phyloP scores from a whole-genome alignment of 2,888 invertebrate species.

The Ypsolopha sequella region DNA sequence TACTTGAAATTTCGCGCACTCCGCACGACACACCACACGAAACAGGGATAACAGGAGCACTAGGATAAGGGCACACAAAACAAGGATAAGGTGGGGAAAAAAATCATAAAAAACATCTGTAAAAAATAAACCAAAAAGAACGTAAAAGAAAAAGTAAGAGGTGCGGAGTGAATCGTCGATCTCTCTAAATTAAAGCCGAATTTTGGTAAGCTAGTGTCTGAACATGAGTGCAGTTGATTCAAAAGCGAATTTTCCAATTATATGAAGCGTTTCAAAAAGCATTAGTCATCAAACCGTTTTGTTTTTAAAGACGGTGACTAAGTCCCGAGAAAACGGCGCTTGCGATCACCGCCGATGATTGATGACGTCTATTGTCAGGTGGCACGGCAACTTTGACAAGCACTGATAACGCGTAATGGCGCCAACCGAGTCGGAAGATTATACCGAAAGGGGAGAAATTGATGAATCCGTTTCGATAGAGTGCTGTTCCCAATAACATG shows the following conservation, averaged over 20 bases:
- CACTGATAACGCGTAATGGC: conserved; percentile 41
- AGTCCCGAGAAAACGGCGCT: conserved; percentile 37
- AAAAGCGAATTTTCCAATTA: neutral
- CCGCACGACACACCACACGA: conserved; percentile 5
- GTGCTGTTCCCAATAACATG: conserved; percentile 4
- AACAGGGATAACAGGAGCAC: neutral
- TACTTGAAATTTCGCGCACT: neutral
- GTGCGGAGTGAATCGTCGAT: conserved; percentile 18
- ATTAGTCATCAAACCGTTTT: conserved; percentile 14
- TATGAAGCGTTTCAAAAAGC: conserved; percentile 1
- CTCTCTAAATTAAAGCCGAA: neutral
- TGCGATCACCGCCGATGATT: conserved; percentile 44
- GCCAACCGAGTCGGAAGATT: conserved; percentile 49
- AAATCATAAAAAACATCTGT: conserved; percentile 1
- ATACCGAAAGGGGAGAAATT: conserved; percentile 27
- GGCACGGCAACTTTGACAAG: conserved; percentile 24
- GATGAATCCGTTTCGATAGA: conserved; percentile 17
- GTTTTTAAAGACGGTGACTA: conserved; percentile 44
- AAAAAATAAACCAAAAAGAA: conserved; percentile 2
- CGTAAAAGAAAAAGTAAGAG: conserved; percentile 14
- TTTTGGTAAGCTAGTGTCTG: neutral
- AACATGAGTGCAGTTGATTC: neutral
- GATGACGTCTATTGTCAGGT: conserved; percentile 60
- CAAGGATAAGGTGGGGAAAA: neutral
- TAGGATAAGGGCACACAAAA: neutral